These are phyloP conservation scores for Dipodomys merriami DNA, from an alignment of 2,113 vertebrate genomes.

Conservation along the genomic window DNA sequence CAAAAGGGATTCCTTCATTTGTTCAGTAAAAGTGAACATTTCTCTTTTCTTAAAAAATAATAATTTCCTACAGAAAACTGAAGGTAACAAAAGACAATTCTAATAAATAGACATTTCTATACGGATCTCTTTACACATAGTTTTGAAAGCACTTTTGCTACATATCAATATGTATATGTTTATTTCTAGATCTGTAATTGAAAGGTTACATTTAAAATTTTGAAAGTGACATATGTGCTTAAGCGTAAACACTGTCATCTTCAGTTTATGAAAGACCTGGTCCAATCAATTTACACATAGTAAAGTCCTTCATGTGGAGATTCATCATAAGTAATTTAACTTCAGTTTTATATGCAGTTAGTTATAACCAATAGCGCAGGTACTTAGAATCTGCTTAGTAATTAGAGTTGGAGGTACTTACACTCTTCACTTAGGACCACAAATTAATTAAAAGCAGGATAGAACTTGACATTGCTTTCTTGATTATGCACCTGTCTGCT, in stretches of 20 bases:
- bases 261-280: not conserved
- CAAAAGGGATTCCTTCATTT: not conserved
- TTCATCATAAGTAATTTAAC: slow-evolving; percentile 28
- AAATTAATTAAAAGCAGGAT: too few relatives aligned
- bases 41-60: slow-evolving; percentile 18
- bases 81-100: not conserved
- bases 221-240: not conserved
- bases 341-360: not conserved
- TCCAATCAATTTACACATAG: slow-evolving; percentile 31
- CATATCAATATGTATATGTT: not conserved
- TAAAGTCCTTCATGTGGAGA: not conserved
- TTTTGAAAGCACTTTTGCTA: not conserved
- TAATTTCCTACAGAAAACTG: slow-evolving; percentile 1
- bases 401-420: too few relatives aligned
- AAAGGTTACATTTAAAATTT: slow-evolving; percentile 1
- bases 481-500: too few relatives aligned
- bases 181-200: slow-evolving; percentile 8
- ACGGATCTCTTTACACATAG: not conserved
- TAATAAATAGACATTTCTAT: not conserved
- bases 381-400: too few relatives aligned
- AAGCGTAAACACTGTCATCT: not conserved
- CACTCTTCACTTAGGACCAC: too few relatives aligned
- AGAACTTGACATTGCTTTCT: too few relatives aligned
- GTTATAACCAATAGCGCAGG: not conserved
- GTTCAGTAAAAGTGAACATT: not conserved